Evolutionary conservation across 2,113 vertebrate genomes (phyloP), one percentile per base, ranked within the genome.

Genomic region (Athene noctua): DNA sequence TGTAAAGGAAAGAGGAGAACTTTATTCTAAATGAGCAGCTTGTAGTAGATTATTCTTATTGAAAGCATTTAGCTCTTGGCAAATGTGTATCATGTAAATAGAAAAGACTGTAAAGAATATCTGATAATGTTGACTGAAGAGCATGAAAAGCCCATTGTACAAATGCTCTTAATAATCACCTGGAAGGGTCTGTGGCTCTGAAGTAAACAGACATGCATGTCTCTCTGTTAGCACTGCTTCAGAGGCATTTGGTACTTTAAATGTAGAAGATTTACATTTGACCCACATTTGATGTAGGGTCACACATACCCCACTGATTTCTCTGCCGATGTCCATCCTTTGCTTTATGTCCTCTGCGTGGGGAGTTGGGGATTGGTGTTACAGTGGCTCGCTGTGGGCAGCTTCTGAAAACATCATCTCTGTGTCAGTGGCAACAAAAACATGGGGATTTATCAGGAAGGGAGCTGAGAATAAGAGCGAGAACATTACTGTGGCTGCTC

Each of bases 1-100:
- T 32, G 68, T 42, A 44, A 86, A 74, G 91, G 62, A 29, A 92
- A 34, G 22, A 63, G 30, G 66, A 82, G 38, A 79, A 51, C 58
- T 70, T 34, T 40, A 71, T 21, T 95, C 78, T 65, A 14, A 80
- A 82, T 55, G 14, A 94, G 66, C 81, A 62, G 73, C 29, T 29
- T 38, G 58, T n/a, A 87, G 2, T 34, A 34, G 59, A 13, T 30
- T 40, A 80, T 66, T 85, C 58, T 80, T 65, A 9, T 34, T 40
- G 87, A 70, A 58, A 92, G 74, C 89, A 40, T 90, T 95, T 83
- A 66, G 63, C 94, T 96, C 58, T 70, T 94, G 92, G 86, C 84
- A 86, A 86, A 68, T 22, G 38, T 74, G 83, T 47, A n/a, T 91
- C 46, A 6, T 80, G 72, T 44, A 77, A 85, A 79, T 20, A 71